Evolutionary conservation across 1,140 invertebrate species (phyloP), one percentile per base, ranked within the genome.

Genomic region (Alviniconcha marisindica): DNA sequence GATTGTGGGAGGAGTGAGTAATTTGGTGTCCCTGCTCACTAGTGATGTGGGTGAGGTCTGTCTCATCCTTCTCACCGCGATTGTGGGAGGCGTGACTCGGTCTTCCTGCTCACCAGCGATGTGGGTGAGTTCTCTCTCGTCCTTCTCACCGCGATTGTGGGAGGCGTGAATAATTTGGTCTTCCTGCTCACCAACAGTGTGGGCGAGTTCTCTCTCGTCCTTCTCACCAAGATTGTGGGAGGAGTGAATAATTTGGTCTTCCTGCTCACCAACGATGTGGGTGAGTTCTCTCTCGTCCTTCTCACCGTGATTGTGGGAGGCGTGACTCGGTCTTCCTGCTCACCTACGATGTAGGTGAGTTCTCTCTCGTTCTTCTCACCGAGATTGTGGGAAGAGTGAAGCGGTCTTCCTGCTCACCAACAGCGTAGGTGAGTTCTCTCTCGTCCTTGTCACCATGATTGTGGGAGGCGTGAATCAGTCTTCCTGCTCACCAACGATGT

Each of bases 21-120:
- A n/a, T n/a, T n/a, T n/a, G n/a, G n/a, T 60, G 7, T 86, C 40
- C 33, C 40, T 82, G 24, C 79, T 86, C 10, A 36, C 85, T 28
- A 79, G 56, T 28, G 83, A 86, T 54, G 51, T 84, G 2, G 66
- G 85, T 84, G n/a, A n/a, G n/a, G n/a, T n/a, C n/a, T n/a, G n/a
- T n/a, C n/a, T n/a, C n/a, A n/a, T n/a, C n/a, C n/a, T n/a, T 56
- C 28, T 66, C 4, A 5, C 5, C 28, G 54, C 14, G n/a, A 4
- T 7, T 66, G 63, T 31, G 14, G 56, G 21, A 21, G 56, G 14
- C 18, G 24, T 10, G 24, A 21, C 28, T 14, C 24, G 21, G 15
- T 60, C 24, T 60, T 24, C n/a, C 56, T n/a, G 56, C 56, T 21
- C 28, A 14, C 7, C 14, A 7, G 24, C 4, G 18, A 60, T 60